These are phyloP conservation scores for Limanda limanda DNA, from an alignment of 2,113 vertebrate species.

Conservation along the genomic window DNA sequence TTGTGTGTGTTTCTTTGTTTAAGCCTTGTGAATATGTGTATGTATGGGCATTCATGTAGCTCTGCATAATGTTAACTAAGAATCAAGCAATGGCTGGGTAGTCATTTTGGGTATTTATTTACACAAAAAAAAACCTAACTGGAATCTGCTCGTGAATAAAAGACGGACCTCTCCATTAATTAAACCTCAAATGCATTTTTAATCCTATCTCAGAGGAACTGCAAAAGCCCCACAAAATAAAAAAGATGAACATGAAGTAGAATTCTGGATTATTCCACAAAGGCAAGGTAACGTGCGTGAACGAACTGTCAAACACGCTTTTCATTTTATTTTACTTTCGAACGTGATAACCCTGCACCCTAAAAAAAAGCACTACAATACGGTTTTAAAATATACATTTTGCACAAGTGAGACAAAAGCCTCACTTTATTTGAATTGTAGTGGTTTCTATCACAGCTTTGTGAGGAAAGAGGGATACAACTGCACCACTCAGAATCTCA, in stretches of 20 bases:
- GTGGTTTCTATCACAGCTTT: slow-evolving; percentile 24
- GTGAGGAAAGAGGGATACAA: slow-evolving; percentile 38
- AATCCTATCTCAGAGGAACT: slow-evolving; percentile 39
- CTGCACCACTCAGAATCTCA: slow-evolving; percentile 34
- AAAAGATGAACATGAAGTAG: slow-evolving; percentile 49
- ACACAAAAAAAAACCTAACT: slow-evolving; percentile 7
- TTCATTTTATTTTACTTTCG: slow-evolving; percentile 38
- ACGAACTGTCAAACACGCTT: slow-evolving; percentile 18
- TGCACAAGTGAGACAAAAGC: slow-evolving; percentile 22
- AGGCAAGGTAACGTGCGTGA: slow-evolving; percentile 18
- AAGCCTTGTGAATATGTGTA: background rate
- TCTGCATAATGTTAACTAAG: background rate
- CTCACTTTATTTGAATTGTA: slow-evolving; percentile 33
- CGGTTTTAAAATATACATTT: slow-evolving; percentile 11
- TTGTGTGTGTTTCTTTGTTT: slow-evolving; percentile 1
- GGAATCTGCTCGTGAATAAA: slow-evolving; percentile 37
- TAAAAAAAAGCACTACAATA: slow-evolving; percentile 1
- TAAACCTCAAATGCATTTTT: slow-evolving; percentile 50
- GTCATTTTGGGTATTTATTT: background rate
- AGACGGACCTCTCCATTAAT: slow-evolving; percentile 29
- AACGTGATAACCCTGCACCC: slow-evolving; percentile 12
- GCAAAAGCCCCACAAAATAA: slow-evolving; percentile 11
- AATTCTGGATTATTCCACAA: slow-evolving; percentile 47
- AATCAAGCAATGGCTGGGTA: background rate
- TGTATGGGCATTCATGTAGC: background rate